A percentile compares a stretch with the other conserved stretches of the same genome.
phyloP scores from a whole-genome alignment of 1,140 invertebrate genomes.

The Trichonephila inaurata region DNA sequence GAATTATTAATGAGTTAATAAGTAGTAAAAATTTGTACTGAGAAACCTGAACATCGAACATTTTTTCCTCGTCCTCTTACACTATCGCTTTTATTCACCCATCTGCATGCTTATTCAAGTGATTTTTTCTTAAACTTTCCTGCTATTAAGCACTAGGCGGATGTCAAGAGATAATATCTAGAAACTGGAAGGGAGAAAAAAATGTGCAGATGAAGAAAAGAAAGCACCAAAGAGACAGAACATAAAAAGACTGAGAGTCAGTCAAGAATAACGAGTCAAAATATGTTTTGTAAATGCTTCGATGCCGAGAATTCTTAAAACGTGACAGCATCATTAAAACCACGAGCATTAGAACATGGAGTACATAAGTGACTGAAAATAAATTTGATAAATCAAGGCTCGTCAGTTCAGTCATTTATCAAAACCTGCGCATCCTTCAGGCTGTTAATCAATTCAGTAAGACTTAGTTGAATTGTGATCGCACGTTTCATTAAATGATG shows the following conservation, averaged over 20 bases:
- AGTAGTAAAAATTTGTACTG: too few relatives aligned
- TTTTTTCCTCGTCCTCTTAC: not conserved
- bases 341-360: not conserved
- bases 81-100: not conserved
- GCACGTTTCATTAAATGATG: too few relatives aligned
- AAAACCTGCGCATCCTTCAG: too few relatives aligned
- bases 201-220: not conserved
- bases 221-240: not conserved
- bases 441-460: too few relatives aligned
- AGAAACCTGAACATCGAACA: not conserved
- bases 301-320: not conserved
- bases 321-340: not conserved
- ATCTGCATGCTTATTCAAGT: not conserved
- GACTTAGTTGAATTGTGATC: too few relatives aligned
- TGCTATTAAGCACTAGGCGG: not conserved
- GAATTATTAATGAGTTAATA: too few relatives aligned
- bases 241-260: not conserved
- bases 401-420: too few relatives aligned
- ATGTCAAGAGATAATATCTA: not conserved
- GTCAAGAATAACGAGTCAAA: constrained; percentile 26
- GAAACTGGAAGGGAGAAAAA: not conserved
- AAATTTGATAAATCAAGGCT: not conserved
- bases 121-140: not conserved
- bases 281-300: not conserved
- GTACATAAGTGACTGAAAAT: not conserved